Percentiles rank a stretch among this genome's conserved stretches.
phyloP scores from a whole-genome alignment of 2,113 vertebrate species.

The Strix aluco region DNA sequence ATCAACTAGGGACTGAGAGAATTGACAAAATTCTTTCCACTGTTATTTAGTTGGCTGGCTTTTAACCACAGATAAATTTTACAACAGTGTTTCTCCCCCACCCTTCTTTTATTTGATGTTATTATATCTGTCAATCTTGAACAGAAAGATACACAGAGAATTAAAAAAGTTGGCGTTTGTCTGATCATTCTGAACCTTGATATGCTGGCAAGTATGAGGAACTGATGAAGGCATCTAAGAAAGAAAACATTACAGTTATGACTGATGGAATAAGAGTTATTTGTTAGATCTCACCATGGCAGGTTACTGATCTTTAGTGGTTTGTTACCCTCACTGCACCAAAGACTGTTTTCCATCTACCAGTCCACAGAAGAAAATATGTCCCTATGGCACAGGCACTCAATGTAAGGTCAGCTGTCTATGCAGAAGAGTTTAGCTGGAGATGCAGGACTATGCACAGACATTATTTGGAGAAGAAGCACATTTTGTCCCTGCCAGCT shows the following conservation, averaged over 20 bases:
- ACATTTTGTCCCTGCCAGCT: neutral
- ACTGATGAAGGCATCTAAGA: neutral
- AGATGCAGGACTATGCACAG: neutral
- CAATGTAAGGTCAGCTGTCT: accelerated
- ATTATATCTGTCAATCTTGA: neutral
- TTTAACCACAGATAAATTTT: slow-evolving; percentile 10
- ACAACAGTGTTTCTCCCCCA: neutral
- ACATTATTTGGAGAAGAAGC: neutral
- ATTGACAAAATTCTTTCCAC: neutral
- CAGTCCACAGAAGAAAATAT: neutral
- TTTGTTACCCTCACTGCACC: neutral
- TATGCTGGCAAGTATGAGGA: neutral
- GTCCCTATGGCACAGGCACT: neutral
- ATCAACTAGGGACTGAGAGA: neutral
- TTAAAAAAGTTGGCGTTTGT: neutral
- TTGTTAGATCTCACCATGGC: neutral
- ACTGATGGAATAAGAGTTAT: neutral
- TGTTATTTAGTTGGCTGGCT: neutral
- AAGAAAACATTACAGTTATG: neutral
- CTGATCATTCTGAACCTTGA: neutral
- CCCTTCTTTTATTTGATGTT: neutral
- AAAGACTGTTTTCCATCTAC: neutral
- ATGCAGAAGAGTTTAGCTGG: neutral
- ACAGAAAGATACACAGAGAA: neutral
- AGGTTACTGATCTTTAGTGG: neutral